Base-by-base conservation (phyloP, 2,113 vertebrate species). In the Cyprinus carpio region DNA sequence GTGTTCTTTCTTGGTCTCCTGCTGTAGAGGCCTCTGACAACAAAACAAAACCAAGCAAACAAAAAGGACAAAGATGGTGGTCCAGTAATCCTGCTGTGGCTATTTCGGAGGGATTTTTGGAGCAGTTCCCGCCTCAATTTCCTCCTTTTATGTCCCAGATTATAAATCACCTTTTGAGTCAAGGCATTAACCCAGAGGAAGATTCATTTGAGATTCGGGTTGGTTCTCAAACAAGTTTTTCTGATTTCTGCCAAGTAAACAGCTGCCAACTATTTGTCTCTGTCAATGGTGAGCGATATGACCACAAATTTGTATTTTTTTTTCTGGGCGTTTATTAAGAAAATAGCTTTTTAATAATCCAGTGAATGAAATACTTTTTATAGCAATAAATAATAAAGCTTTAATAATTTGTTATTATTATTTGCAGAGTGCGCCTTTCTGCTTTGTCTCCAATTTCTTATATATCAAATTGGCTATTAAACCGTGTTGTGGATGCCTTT, bases 211-310 rank as follows among this genome's bases (percentile, higher is more conserved):
- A 82, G 65, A 65, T 75, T 64, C 13, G 83, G 67, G 20, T 87
- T 51, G 75, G 23, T 40, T 64, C 75, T 82, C 60, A 85, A 86
- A 88, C 81, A 37, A 88, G 84, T 87, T 85, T 77, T 56, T 72
- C 69, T 76, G 40, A 43, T 64, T 58, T 72, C 71, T 86, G 74
- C 76, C 78, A 82, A 79, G 76, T 81, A 25, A 29, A 56, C 12
- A 46, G 51, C 34, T 84, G 60, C 56, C 75, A 40, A n/a, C 12
- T 25, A 2, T 49, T 34, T 58, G 64, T 27, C 11, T 13, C 13
- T 27, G 25, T 12, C 10, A 25, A 62, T 13, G 27, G 27, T 65
- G 27, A 18, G 75, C 16, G 5, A 75, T 54, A 51, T 18, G 25
- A 23, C 67, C 20, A 37, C 16, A 37, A 0, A 4, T 37, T 37